A percentile compares a stretch with the other conserved stretches of the same genome.
phyloP scores from a whole-genome alignment of 1,140 invertebrate genomes.

The Gryon sp. region DNA sequence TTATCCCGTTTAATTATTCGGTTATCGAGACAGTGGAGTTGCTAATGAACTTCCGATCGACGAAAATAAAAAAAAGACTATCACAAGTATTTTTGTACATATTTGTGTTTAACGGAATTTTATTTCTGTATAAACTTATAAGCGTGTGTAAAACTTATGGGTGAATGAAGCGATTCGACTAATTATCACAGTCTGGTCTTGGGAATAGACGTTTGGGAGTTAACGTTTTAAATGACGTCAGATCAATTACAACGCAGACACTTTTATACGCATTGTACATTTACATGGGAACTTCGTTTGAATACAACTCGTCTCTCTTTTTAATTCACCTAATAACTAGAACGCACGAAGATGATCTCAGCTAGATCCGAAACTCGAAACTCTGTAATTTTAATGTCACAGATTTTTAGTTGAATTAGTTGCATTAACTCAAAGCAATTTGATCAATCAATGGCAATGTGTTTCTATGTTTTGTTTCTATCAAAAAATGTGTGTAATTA shows the following conservation, averaged over 20 bases:
- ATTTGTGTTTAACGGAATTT: no score
- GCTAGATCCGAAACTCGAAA: background rate
- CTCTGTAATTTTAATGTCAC: no score
- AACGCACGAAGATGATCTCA: conserved; percentile 1
- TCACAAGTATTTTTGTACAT: no score
- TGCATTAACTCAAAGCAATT: no score
- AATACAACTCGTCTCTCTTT: conserved; percentile 41
- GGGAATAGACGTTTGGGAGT: conserved; percentile 43
- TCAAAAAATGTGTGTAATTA: no score
- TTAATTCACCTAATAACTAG: conserved; percentile 36
- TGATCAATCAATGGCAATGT: no score
- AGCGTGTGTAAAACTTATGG: no score
- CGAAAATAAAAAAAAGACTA: no score
- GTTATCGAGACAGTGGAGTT: conserved; percentile 17
- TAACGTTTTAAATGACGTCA: conserved; percentile 51
- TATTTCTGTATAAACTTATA: no score
- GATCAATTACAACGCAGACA: conserved; percentile 50
- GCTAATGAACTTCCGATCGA: conserved; percentile 9
- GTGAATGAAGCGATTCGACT: conserved; percentile 25
- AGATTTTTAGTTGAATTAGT: no score
- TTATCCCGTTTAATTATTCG: conserved; percentile 26
- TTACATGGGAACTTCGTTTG: conserved; percentile 42
- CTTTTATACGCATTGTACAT: conserved; percentile 8
- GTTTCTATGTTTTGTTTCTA: no score
- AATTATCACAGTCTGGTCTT: conserved; percentile 38